These are phyloP conservation scores for Babylonia areolata DNA, from an alignment of 1,140 invertebrate genomes.

Conservation along the genomic window DNA sequence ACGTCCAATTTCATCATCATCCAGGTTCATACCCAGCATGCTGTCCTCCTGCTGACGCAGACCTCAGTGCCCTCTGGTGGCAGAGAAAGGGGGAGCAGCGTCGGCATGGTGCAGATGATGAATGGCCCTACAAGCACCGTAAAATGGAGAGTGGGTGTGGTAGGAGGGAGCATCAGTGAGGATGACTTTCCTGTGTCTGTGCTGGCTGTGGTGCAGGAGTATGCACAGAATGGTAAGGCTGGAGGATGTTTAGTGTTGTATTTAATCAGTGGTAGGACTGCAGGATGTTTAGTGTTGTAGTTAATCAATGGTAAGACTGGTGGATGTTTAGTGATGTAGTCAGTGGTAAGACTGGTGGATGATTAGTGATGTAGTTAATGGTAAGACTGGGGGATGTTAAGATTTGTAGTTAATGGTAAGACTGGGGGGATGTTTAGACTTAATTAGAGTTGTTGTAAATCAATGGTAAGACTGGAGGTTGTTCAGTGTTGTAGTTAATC, in stretches of 20 bases:
- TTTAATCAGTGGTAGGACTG: not conserved
- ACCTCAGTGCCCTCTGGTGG: not conserved
- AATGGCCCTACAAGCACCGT: not conserved
- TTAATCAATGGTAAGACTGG: no score
- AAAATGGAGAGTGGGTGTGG: conserved; percentile 9
- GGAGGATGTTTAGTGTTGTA: not conserved
- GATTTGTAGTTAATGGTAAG: no score
- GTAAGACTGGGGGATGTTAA: no score
- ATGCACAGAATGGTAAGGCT: conserved; percentile 12
- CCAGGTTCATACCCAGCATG: conserved; percentile 6
- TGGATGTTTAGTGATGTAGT: no score
- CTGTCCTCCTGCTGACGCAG: not conserved
- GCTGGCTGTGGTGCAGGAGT: conserved; percentile 14
- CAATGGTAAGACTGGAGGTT: no score
- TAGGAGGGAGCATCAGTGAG: not conserved
- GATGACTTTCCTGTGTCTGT: not conserved
- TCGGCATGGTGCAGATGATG: conserved; percentile 8
- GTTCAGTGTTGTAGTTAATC: no score
- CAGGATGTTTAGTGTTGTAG: no score
- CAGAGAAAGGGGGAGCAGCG: not conserved
- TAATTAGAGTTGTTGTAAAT: no score
- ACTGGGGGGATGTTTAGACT: no score
- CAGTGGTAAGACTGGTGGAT: no score
- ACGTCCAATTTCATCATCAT: not conserved
- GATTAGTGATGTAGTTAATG: no score